Evolutionary conservation across 2,113 vertebrate genomes (phyloP), one percentile per base, ranked within the genome.

Genomic region (Oncorhynchus kisutch): DNA sequence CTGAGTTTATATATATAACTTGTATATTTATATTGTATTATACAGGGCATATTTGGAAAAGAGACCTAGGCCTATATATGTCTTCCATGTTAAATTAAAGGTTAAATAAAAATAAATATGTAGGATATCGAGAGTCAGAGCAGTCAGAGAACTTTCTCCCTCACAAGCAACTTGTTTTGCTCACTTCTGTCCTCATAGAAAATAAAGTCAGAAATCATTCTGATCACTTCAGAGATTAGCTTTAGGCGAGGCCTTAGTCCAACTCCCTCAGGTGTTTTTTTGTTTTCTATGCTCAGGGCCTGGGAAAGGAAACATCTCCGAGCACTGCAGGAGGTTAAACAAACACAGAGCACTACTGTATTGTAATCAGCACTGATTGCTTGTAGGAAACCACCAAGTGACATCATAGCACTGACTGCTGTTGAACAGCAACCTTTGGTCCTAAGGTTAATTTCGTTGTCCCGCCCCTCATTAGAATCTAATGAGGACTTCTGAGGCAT

Each of bases 111-210:
- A 49, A 49, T 34, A 6, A 6, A 49, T 14, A 3, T 78, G 60
- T 25, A 48, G n/a, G 72, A 6, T 75, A 72, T 78, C 62, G 76
- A 71, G 70, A 24, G 16, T 54, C 69, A 51, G 14, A 27, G n/a
- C 67, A 65, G 60, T 65, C 78, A 78, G 67, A 83, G 81, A 81
- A 79, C 65, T 24, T 49, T 45, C 78, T 72, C 3, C 29, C 20
- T 54, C 16, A 54, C 65, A 75, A 70, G 81, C 78, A 84, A 80
- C 70, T 70, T 73, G 74, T 71, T 88, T 90, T 91, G 90, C 91
- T 82, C 14, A 77, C 71, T 59, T 83, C 59, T 20, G 22, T 24
- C 11, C 71, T 86, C 84, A 71, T 76, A 48, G 83, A 76, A 73
- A 14, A 73, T 73, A n/a, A 4, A 22, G 51, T 13, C 16, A 81